These are phyloP conservation scores for Troides helena DNA, from an alignment of 2,888 invertebrate genomes.

Conservation along the genomic window DNA sequence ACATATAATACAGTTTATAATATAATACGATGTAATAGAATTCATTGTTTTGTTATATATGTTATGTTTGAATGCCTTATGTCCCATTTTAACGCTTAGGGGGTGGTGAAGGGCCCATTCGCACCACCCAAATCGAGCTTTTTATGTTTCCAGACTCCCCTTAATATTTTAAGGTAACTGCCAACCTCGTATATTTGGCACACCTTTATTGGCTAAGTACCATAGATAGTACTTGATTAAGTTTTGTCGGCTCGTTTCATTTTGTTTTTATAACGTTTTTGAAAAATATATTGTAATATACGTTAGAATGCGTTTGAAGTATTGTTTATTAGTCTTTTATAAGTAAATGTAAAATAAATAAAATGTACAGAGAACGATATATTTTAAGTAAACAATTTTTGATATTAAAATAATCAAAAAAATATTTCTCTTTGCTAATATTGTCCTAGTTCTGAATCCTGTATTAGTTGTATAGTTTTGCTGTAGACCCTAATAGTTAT, in stretches of 20 bases:
- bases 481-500: too few species aligned
- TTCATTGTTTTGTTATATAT: constrained; percentile 2
- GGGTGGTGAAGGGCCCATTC: constrained; percentile 2
- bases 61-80: constrained; percentile 4
- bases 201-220: constrained; percentile 3
- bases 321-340: too few species aligned
- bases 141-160: constrained; percentile 16
- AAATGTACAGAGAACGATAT: too few species aligned
- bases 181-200: background rate
- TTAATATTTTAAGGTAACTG: constrained; percentile 9
- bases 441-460: too few species aligned
- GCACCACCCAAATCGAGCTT: constrained; percentile 8
- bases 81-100: constrained; percentile 5
- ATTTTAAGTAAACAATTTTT: too few species aligned
- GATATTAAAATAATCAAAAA: too few species aligned
- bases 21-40: background rate
- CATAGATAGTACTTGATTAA: background rate
- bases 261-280: background rate
- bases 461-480: too few species aligned
- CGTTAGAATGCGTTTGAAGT: too few species aligned
- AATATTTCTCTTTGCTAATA: too few species aligned
- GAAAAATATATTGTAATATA: background rate
- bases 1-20: too few species aligned
- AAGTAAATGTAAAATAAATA: too few species aligned
- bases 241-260: background rate